These are phyloP conservation scores for Glyphotaelius pellucidus DNA, from an alignment of 2,888 invertebrate species.

Conservation along the genomic window DNA sequence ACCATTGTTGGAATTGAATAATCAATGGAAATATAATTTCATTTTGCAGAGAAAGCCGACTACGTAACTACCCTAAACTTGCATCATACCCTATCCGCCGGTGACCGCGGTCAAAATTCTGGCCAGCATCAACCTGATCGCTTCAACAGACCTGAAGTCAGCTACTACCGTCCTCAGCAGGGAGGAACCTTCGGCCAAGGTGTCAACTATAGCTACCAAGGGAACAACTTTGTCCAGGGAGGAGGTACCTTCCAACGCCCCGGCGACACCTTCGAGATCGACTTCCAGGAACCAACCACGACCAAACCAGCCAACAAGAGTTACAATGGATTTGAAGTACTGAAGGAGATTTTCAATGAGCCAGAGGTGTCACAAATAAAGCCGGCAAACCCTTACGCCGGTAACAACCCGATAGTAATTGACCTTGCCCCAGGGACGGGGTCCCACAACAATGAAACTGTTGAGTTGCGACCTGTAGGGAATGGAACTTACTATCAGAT, in stretches of 20 bases:
- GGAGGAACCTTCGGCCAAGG: not conserved
- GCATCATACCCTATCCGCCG: conserved; percentile 73
- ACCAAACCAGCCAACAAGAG: not conserved
- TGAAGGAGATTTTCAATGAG: not conserved
- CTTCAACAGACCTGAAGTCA: conserved; percentile 70
- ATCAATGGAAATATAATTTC: too few species aligned
- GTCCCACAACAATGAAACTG: not conserved
- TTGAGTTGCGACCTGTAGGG: conserved; percentile 63
- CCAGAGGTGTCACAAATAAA: not conserved
- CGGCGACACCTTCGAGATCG: not conserved
- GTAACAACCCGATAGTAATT: conserved; percentile 13
- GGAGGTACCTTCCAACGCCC: conserved; percentile 61
- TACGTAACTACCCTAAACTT: conserved; percentile 75
- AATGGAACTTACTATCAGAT: conserved; percentile 36
- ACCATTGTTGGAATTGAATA: not conserved
- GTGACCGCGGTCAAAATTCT: conserved; percentile 64
- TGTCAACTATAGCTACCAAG: conserved; percentile 69
- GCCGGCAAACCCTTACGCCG: conserved; percentile 14
- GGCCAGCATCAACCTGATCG: conserved; percentile 67
- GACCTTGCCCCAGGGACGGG: conserved; percentile 5
- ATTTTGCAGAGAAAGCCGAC: conserved; percentile 68
- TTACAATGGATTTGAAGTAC: not conserved
- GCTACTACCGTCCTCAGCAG: conserved; percentile 68
- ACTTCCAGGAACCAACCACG: not conserved
- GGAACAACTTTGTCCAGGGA: conserved; percentile 61